phyloP scores from a whole-genome alignment of 2,113 vertebrate species.

The Megaceryle torquata region DNA sequence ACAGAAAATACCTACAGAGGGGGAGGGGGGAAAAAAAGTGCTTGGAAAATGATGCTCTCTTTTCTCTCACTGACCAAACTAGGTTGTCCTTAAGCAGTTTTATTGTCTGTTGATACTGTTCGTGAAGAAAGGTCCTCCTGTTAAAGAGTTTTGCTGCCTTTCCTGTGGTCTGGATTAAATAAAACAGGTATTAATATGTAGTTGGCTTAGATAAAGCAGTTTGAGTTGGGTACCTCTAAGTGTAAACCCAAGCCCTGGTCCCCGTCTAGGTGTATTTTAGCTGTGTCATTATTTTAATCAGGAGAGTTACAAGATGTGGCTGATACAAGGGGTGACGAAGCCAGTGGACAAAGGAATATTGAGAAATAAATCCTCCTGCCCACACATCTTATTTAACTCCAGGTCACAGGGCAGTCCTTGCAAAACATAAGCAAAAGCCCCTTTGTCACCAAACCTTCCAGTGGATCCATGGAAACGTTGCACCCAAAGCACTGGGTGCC shows the following conservation, averaged over 20 bases:
- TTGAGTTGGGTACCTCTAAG: not conserved
- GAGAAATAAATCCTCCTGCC: not conserved
- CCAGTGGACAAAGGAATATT: not conserved
- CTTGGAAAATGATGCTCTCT: not conserved
- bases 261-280: not conserved
- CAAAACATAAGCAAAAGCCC: too few species aligned
- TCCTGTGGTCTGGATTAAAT: not conserved
- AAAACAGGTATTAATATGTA: not conserved
- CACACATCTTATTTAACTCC: not conserved
- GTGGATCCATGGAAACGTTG: not conserved
- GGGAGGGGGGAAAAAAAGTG: not conserved
- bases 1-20: not conserved
- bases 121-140: not conserved
- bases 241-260: not conserved
- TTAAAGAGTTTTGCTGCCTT: not conserved
- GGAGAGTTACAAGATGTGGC: not conserved
- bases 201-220: not conserved
- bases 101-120: not conserved
- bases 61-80: not conserved
- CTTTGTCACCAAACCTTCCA: not conserved
- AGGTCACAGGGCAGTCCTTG: not conserved
- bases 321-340: not conserved
- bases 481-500: not conserved
- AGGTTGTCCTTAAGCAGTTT: not conserved
- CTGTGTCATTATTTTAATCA: not conserved